A percentile compares a stretch with the other conserved stretches of the same genome.
These are phyloP conservation scores for Lypha dubia DNA, from an alignment of 2,888 invertebrate genomes.

Conservation along the genomic window DNA sequence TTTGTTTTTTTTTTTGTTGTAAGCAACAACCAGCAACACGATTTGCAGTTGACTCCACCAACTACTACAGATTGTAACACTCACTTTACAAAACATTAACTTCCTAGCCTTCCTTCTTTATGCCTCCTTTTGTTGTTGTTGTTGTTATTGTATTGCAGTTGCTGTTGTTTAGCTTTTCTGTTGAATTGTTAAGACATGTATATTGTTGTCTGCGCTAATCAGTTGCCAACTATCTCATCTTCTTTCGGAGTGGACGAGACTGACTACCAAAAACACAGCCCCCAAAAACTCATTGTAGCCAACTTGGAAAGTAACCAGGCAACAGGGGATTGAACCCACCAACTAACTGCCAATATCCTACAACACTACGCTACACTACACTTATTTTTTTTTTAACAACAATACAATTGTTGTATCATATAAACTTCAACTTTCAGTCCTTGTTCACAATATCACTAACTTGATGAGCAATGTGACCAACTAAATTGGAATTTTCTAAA, in stretches of 20 bases:
- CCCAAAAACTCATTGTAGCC: conserved; percentile 40
- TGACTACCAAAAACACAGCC: conserved; percentile 54
- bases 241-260: conserved; percentile 76
- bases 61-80: conserved; percentile 69
- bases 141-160: conserved; percentile 34
- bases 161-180: conserved; percentile 49
- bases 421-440: conserved; percentile 55
- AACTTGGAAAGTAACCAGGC: conserved; percentile 20
- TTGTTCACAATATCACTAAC: conserved; percentile 15
- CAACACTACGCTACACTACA: conserved; percentile 50
- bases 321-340: conserved; percentile 59
- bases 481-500: conserved; percentile 21
- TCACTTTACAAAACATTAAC: conserved; percentile 64
- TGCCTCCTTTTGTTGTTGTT: conserved; percentile 1
- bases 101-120: conserved; percentile 62
- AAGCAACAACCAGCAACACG: conserved; percentile 76
- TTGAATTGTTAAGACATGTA: conserved; percentile 70
- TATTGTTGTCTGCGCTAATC: conserved; percentile 79
- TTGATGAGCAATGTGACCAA: conserved; percentile 29
- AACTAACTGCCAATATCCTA: conserved; percentile 69
- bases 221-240: conserved; percentile 82
- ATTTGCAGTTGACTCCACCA: conserved; percentile 78
- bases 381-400: conserved; percentile 49
- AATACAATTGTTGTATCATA: conserved; percentile 62
- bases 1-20: conserved; percentile 35